Conservation (phyloP, 2,113 vertebrate genomes). For the Pedionomus torquatus region DNA sequence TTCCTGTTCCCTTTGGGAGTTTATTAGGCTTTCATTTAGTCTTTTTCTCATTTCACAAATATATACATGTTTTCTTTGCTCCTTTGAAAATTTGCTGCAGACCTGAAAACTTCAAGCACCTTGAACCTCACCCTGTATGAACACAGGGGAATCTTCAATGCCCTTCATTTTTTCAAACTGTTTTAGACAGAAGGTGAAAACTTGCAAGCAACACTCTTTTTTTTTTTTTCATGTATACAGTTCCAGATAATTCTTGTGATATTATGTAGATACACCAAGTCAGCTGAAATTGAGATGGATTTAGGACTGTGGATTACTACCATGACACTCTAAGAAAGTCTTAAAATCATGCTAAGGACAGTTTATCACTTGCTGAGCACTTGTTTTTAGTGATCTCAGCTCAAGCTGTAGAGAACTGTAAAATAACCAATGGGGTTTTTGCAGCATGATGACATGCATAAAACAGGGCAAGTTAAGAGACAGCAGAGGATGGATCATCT, state of each 20-base stretch:
- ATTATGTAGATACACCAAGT: neutral
- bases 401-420: neutral
- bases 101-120: neutral
- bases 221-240: neutral
- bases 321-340: neutral
- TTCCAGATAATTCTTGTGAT: neutral
- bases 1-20: neutral
- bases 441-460: neutral
- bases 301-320: neutral
- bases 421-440: neutral
- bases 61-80: neutral
- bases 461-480: neutral
- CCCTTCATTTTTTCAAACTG: neutral
- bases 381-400: neutral
- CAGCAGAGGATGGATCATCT: neutral
- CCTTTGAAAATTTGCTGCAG: slow-evolving; percentile 1
- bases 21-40: slow-evolving; percentile 41
- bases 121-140: neutral
- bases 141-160: neutral
- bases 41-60: slow-evolving; percentile 2
- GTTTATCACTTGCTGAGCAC: neutral
- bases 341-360: neutral
- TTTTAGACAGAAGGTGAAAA: neutral
- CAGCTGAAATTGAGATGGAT: neutral
- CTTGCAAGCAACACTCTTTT: neutral